Conservation (phyloP, 2,113 vertebrate genomes). For the Etia nguti region DNA sequence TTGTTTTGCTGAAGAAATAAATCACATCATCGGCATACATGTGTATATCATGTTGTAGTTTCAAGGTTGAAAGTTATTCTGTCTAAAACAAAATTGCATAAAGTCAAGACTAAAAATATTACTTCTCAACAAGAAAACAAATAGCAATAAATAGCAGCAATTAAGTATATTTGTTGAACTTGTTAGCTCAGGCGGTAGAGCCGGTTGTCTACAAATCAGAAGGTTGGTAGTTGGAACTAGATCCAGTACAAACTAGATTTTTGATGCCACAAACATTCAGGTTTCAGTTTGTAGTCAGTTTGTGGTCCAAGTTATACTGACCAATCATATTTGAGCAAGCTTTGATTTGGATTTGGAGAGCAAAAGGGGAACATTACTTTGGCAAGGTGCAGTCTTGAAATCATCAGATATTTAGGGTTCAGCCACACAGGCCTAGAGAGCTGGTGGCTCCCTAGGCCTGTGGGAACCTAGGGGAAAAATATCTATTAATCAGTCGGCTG, state of each 20-base stretch:
- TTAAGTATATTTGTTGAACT: neutral
- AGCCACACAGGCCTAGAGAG: neutral
- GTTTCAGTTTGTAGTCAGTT: neutral
- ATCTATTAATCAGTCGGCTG: neutral
- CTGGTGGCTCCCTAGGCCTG: neutral
- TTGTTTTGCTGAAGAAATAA: neutral
- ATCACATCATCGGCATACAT: neutral
- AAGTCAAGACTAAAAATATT: neutral
- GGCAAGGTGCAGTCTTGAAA: neutral
- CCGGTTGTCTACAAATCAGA: neutral
- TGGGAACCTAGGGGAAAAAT: neutral
- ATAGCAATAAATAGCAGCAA: neutral
- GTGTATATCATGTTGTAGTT: neutral
- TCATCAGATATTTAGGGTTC: neutral
- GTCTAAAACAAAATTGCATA: neutral
- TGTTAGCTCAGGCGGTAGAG: neutral
- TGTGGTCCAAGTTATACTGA: neutral
- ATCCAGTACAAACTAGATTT: rapidly evolving
- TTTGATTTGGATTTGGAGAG: neutral
- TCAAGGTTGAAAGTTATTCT: neutral
- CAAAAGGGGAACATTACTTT: neutral
- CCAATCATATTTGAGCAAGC: neutral
- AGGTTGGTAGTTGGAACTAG: neutral
- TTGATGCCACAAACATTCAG: neutral
- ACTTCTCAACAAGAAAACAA: neutral